These are phyloP conservation scores for Ailuropoda melanoleuca DNA, from an alignment of 2,113 vertebrate species.

Conservation along the genomic window DNA sequence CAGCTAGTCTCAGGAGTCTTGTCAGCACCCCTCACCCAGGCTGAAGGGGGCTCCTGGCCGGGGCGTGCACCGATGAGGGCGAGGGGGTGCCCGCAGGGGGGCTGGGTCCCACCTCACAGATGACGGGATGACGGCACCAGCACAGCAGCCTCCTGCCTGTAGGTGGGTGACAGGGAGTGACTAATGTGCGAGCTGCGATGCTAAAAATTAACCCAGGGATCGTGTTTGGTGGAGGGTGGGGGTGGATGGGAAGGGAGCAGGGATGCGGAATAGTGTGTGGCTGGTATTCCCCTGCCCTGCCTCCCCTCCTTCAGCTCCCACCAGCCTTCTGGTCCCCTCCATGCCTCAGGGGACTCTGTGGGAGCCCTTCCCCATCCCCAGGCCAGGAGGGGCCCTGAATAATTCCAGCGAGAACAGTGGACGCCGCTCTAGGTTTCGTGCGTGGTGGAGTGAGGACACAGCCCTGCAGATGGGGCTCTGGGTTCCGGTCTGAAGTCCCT, in stretches of 20 bases:
- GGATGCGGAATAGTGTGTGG: conserved; percentile 34
- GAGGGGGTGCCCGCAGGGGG: conserved; percentile 33
- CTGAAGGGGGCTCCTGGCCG: not conserved
- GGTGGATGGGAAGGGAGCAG: conserved; percentile 54
- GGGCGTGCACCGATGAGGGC: not conserved
- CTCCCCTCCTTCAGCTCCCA: not conserved
- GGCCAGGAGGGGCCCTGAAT: not conserved
- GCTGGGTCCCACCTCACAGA: conserved; percentile 63
- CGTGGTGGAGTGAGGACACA: not conserved
- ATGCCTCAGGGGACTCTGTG: not conserved
- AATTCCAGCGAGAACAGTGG: not conserved
- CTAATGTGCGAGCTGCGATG: conserved; percentile 76
- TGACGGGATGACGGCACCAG: conserved; percentile 63
- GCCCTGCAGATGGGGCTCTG: not conserved
- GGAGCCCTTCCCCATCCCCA: not conserved
- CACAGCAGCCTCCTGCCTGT: conserved; percentile 77
- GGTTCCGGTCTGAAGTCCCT: not conserved
- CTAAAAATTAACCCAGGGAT: conserved; percentile 80
- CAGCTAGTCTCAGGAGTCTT: not conserved
- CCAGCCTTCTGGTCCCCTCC: conserved; percentile 57
- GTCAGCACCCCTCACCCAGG: not conserved
- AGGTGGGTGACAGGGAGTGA: conserved; percentile 82
- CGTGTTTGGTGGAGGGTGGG: conserved; percentile 71
- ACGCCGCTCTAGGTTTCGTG: not conserved
- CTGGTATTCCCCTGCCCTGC: conserved; percentile 57